These are phyloP conservation scores for Enteromius fasciolatus DNA, from an alignment of 2,797 vertebrate species.

Conservation along the genomic window DNA sequence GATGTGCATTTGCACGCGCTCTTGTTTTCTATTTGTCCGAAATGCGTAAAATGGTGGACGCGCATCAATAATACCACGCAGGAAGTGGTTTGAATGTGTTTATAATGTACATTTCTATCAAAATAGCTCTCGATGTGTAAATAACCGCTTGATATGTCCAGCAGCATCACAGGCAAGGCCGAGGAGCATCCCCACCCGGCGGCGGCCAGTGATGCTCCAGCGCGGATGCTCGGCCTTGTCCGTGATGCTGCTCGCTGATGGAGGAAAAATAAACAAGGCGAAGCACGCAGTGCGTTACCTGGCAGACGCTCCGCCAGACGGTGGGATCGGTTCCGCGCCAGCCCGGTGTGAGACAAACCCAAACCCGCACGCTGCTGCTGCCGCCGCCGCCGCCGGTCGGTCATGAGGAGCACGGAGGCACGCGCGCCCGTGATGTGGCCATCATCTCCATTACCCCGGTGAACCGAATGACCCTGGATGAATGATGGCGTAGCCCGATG, in stretches of 20 bases:
- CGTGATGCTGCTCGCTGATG: conserved; percentile 38
- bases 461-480: conserved; percentile 60
- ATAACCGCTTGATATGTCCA: neutral
- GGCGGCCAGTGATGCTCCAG: conserved; percentile 30
- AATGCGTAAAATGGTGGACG: conserved; percentile 38
- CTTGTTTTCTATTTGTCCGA: conserved; percentile 18
- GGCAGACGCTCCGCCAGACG: conserved; percentile 45
- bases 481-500: conserved; percentile 47
- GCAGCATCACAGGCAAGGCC: conserved; percentile 23
- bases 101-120: neutral
- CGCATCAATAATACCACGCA: conserved; percentile 15
- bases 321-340: conserved; percentile 62
- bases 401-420: conserved; percentile 53
- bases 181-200: conserved; percentile 28
- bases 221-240: conserved; percentile 34
- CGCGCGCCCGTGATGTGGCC: conserved; percentile 68
- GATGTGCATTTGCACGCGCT: conserved; percentile 16
- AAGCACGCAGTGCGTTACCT: conserved; percentile 29
- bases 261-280: conserved; percentile 42
- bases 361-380: conserved; percentile 32
- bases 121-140: neutral
- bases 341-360: conserved; percentile 37
- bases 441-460: conserved; percentile 65
- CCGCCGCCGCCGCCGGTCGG: neutral
- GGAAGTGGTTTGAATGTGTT: neutral